Percentiles rank a stretch among this genome's conserved stretches.
Conservation (phyloP, 2,113 vertebrate genomes). For the Diphyllodes magnificus region DNA sequence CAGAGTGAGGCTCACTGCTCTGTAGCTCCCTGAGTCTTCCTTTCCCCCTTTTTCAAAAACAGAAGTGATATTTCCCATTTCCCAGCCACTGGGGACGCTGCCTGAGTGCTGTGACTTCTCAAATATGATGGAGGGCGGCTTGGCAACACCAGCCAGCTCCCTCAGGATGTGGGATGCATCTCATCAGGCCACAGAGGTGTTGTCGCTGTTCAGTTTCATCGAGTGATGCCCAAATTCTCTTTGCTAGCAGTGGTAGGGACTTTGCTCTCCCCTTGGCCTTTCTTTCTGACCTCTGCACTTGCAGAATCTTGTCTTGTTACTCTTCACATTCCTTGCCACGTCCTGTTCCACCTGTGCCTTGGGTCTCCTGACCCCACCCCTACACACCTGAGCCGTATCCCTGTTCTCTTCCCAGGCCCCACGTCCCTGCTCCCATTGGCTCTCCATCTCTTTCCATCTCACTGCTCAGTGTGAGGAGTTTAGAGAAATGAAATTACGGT, state of each 20-base stretch:
- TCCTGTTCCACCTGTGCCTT: background rate
- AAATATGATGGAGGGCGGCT: background rate
- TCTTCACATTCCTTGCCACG: background rate
- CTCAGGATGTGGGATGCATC: background rate
- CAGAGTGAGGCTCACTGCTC: background rate
- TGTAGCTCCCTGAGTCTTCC: background rate
- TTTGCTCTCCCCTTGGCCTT: background rate
- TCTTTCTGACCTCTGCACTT: background rate
- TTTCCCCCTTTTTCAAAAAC: background rate
- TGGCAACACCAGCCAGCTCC: background rate
- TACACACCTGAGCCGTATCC: background rate
- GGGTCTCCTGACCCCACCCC: background rate
- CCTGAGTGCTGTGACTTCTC: too few relatives aligned
- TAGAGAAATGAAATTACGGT: background rate
- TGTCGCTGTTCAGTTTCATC: background rate
- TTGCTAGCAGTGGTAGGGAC: background rate
- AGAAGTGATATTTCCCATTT: background rate
- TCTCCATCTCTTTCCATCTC: background rate
- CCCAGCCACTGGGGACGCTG: too few relatives aligned
- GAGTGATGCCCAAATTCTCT: background rate
- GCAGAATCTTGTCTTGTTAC: background rate
- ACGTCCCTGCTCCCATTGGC: background rate
- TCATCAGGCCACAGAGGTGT: background rate
- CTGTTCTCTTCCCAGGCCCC: background rate
- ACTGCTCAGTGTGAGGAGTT: background rate